Conservation (phyloP, 2,888 invertebrate species). For the Craniophora ligustri region DNA sequence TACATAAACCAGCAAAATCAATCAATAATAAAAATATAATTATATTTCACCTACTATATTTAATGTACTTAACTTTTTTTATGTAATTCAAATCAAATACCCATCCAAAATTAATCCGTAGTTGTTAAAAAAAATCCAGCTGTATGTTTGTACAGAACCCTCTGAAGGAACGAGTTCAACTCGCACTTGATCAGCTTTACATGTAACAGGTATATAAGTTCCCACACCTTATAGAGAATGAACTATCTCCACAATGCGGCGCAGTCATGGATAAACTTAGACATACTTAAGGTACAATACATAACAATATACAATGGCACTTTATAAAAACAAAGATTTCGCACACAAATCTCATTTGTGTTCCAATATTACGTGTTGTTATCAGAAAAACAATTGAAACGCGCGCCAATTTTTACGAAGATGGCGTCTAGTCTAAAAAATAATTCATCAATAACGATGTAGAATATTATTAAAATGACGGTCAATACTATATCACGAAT, state of each 20-base stretch:
- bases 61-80: too few species aligned
- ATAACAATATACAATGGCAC: slow-evolving; percentile 57
- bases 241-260: slow-evolving; percentile 47
- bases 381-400: slow-evolving; percentile 16
- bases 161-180: not conserved
- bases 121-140: too few species aligned
- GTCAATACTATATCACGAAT: slow-evolving; percentile 21
- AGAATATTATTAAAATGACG: slow-evolving; percentile 22
- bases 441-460: slow-evolving; percentile 19
- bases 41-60: too few species aligned
- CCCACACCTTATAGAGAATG: slow-evolving; percentile 25
- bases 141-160: too few species aligned
- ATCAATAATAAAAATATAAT: not conserved
- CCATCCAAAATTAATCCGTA: too few species aligned
- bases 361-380: slow-evolving; percentile 21
- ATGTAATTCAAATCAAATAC: too few species aligned
- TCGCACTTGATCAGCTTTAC: not conserved
- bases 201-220: not conserved
- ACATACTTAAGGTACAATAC: slow-evolving; percentile 52
- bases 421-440: slow-evolving; percentile 15
- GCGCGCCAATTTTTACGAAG: not conserved
- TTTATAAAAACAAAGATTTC: slow-evolving; percentile 42
- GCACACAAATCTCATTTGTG: slow-evolving; percentile 46
- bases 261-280: slow-evolving; percentile 63
- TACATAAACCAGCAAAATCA: not conserved